phyloP scores from a whole-genome alignment of 1,140 invertebrate genomes.

The Drosophila arawakana region DNA sequence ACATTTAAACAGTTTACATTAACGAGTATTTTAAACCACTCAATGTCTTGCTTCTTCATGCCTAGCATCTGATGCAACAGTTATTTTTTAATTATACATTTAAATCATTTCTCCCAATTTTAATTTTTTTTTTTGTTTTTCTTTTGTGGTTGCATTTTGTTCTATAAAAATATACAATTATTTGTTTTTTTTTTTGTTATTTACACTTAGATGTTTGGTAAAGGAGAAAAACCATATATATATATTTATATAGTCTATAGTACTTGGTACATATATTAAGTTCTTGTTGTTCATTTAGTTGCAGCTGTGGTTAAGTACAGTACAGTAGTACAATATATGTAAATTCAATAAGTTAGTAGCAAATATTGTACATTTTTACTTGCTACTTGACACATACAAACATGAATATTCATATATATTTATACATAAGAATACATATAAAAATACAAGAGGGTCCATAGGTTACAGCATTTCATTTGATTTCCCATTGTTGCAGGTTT shows the following conservation, averaged over 20 bases:
- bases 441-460: constrained; percentile 81
- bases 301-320: constrained; percentile 20
- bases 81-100: constrained; percentile 23
- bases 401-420: constrained; percentile 14
- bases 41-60: not conserved
- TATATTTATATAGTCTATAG: not conserved
- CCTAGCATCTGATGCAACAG: constrained; percentile 1
- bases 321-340: constrained; percentile 5
- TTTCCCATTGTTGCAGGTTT: constrained; percentile 20
- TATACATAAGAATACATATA: constrained; percentile 57
- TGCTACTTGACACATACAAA: constrained; percentile 22
- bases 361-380: constrained; percentile 55
- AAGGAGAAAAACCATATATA: constrained; percentile 18
- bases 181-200: constrained; percentile 20
- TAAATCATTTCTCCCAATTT: not conserved
- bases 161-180: constrained; percentile 49
- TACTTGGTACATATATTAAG: constrained; percentile 12
- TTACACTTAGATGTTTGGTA: constrained; percentile 53
- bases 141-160: constrained; percentile 2
- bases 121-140: not conserved
- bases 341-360: constrained; percentile 75
- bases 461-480: constrained; percentile 55
- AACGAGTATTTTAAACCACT: constrained; percentile 10
- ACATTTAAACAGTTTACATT: constrained; percentile 53
- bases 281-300: constrained; percentile 20